These are phyloP conservation scores for Ectemnius lituratus DNA, from an alignment of 2,888 invertebrate species.

Conservation along the genomic window DNA sequence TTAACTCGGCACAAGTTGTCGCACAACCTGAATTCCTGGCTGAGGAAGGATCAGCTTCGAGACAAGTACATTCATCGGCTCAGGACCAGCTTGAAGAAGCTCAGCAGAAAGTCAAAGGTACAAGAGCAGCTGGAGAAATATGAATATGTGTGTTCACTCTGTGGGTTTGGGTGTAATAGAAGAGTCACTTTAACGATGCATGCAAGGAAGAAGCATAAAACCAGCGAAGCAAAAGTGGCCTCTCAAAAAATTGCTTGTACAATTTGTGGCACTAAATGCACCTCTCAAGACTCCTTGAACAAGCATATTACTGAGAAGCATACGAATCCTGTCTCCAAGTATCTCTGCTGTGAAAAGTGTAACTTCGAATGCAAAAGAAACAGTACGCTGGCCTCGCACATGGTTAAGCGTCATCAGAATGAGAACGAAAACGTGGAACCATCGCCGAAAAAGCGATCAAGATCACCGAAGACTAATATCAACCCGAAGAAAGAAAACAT, in stretches of 20 bases:
- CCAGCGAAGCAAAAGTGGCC: neutral
- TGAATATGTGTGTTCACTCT: constrained; percentile 52
- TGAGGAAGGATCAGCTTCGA: constrained; percentile 21
- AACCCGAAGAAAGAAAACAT: neutral
- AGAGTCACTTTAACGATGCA: constrained; percentile 47
- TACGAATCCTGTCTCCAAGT: constrained; percentile 12
- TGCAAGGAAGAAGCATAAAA: constrained; percentile 47
- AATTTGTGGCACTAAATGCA: constrained; percentile 18
- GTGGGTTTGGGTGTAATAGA: constrained; percentile 52
- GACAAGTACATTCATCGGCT: neutral
- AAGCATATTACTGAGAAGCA: constrained; percentile 30
- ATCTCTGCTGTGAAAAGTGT: constrained; percentile 54
- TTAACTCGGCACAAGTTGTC: constrained; percentile 62
- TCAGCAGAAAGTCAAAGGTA: neutral
- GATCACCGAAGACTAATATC: constrained; percentile 2
- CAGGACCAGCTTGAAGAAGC: neutral
- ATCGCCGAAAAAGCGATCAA: constrained; percentile 10
- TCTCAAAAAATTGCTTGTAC: constrained; percentile 11
- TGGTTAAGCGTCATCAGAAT: constrained; percentile 43
- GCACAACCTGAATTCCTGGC: constrained; percentile 40
- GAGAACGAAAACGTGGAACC: neutral
- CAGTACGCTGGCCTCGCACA: constrained; percentile 52
- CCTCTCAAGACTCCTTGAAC: constrained; percentile 6
- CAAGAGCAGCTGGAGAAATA: constrained; percentile 10
- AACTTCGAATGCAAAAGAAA: constrained; percentile 58